Conservation (phyloP, 1,140 invertebrate species). For the Drosophila baimaii region DNA sequence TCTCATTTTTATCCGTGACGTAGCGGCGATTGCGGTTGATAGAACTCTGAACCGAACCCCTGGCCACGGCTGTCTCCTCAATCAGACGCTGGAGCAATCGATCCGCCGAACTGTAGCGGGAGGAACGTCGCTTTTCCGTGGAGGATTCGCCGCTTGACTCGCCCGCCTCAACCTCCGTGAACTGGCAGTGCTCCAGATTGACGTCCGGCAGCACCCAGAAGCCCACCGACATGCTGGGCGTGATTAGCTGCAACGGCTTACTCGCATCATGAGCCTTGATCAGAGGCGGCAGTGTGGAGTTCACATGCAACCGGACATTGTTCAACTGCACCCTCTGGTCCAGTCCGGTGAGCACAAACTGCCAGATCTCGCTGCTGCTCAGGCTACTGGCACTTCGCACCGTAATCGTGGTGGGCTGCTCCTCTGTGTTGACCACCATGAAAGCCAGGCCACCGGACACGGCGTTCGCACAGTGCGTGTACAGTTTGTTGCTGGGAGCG, state of each 20-base stretch:
- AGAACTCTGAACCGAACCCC: slow-evolving; percentile 45
- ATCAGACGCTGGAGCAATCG: slow-evolving; percentile 73
- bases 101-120: slow-evolving; percentile 70
- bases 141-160: slow-evolving; percentile 45
- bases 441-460: slow-evolving; percentile 76
- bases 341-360: slow-evolving; percentile 66
- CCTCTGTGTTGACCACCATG: slow-evolving; percentile 80
- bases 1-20: slow-evolving; percentile 61
- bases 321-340: slow-evolving; percentile 65
- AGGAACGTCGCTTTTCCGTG: slow-evolving; percentile 19
- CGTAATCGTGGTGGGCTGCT: slow-evolving; percentile 62
- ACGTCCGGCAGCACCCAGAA: slow-evolving; percentile 79
- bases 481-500: slow-evolving; percentile 69
- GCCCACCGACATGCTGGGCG: slow-evolving; percentile 75
- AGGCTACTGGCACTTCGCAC: slow-evolving; percentile 63
- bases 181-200: slow-evolving; percentile 79
- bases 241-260: slow-evolving; percentile 62
- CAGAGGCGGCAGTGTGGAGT: slow-evolving; percentile 65
- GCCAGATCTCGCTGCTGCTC: slow-evolving; percentile 69
- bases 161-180: slow-evolving; percentile 67
- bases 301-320: slow-evolving; percentile 56
- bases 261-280: slow-evolving; percentile 56
- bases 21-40: slow-evolving; percentile 65
- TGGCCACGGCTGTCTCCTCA: slow-evolving; percentile 69
- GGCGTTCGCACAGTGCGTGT: slow-evolving; percentile 77